Base-by-base conservation (phyloP, 2,113 vertebrate species). In the Pitta sordida region DNA sequence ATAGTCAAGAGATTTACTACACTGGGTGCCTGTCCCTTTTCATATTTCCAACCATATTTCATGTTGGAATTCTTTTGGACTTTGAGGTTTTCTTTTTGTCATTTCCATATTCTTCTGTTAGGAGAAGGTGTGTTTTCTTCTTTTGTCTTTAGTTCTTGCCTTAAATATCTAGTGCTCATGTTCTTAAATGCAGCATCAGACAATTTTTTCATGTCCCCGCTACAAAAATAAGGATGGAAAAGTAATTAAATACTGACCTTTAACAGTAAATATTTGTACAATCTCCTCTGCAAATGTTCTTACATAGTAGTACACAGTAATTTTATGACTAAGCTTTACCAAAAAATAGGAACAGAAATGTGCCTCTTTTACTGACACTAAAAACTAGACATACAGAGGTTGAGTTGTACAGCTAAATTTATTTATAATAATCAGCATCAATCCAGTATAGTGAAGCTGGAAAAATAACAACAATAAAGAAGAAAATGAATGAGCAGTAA, bases 401-500 rank as follows among this genome's bases (percentile, higher is more conserved):
- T 73, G 60, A 84, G 16, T 32, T 67, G 32, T 26, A 68, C 46
- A 67, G 24, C 43, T 90, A 63, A 88, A 83, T 32, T 41, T 60
- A n/a, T 65, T 81, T 60, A 24, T 76, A 29, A 11, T 18, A 69
- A n/a, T 23, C 44, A 52, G 17, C 27, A 83, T 49, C 11, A 63
- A 80, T 32, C n/a, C 41, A 29, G 24, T 36, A 9, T 24, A 13
- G 20, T 49, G 27, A 88, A 78, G 48, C 29, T 69, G 39, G 18
- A 92, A 67, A 39, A 90, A 59, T 46, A 74, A 73, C 17, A 56
- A 16, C 24, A 27, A 43, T 60, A 74, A 71, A 58, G 67, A 83
- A 67, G 62, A 76, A 89, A 85, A 75, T 78, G 80, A 94, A 91
- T 68, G 55, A 95, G 69, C 51, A 59, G 59, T 67, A 91, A 86